phyloP scores from a whole-genome alignment of 2,797 vertebrate genomes.

The Gastrophryne carolinensis region DNA sequence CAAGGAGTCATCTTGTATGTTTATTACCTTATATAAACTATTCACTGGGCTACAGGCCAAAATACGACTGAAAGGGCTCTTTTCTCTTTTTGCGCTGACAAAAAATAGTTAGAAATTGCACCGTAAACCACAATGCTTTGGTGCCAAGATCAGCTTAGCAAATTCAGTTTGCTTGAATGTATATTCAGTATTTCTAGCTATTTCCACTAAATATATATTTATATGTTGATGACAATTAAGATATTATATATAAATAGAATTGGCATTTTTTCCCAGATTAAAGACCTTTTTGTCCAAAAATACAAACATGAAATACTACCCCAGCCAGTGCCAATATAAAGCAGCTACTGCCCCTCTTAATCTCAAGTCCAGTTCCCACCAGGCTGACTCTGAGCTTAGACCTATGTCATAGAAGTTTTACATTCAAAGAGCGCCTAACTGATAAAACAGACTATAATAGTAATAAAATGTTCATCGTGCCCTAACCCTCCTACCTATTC shows the following conservation, averaged over 20 bases:
- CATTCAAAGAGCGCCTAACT: too few relatives aligned
- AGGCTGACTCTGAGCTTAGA: too few relatives aligned
- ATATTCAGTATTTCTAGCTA: not conserved
- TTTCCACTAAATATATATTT: not conserved
- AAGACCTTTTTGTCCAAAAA: too few relatives aligned
- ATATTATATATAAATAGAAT: not conserved
- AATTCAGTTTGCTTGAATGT: constrained; percentile 10
- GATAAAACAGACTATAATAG: too few relatives aligned
- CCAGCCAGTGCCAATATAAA: too few relatives aligned
- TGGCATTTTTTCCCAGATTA: too few relatives aligned
- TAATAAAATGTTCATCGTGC: too few relatives aligned
- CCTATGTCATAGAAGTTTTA: too few relatives aligned
- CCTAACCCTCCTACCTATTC: too few relatives aligned
- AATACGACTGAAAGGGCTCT: constrained; percentile 27
- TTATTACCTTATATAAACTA: constrained; percentile 42
- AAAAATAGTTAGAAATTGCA: constrained; percentile 46
- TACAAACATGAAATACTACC: too few relatives aligned
- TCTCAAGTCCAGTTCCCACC: too few relatives aligned
- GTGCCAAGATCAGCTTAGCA: constrained; percentile 43
- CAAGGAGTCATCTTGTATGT: not conserved
- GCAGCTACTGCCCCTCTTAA: too few relatives aligned
- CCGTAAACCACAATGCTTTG: constrained; percentile 24
- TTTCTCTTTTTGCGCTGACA: constrained; percentile 38
- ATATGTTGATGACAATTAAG: constrained; percentile 1
- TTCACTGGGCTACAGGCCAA: constrained; percentile 28